These are phyloP conservation scores for Allobates femoralis DNA, from an alignment of 2,797 vertebrate genomes.

Conservation along the genomic window DNA sequence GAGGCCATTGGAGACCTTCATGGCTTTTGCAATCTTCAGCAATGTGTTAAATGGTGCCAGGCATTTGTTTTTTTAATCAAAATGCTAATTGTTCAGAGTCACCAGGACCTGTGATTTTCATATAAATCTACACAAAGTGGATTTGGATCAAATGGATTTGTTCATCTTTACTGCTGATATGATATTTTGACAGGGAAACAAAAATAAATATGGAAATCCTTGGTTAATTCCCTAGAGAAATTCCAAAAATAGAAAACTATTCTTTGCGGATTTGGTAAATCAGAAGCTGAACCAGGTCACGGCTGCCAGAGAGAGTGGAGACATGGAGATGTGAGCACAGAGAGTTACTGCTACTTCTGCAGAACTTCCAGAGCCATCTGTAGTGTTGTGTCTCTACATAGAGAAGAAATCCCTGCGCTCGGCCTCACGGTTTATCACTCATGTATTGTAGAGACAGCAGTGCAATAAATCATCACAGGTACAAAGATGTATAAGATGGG, in stretches of 20 bases:
- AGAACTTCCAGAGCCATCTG: slow-evolving; percentile 32
- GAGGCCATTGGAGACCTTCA: no score
- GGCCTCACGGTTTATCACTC: slow-evolving; percentile 12
- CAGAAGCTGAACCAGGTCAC: slow-evolving; percentile 56
- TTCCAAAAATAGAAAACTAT: slow-evolving; percentile 7
- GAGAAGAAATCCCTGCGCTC: slow-evolving; percentile 1
- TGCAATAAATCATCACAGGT: slow-evolving; percentile 19
- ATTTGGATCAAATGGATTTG: no score
- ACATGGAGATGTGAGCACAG: background rate
- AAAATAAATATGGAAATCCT: slow-evolving; percentile 55
- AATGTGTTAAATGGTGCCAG: no score
- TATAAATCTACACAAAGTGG: no score
- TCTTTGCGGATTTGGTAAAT: slow-evolving; percentile 53
- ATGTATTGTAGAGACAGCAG: slow-evolving; percentile 9
- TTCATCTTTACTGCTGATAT: slow-evolving; percentile 23
- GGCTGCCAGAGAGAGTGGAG: slow-evolving; percentile 23
- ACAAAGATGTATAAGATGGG: background rate
- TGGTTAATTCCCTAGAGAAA: slow-evolving; percentile 2
- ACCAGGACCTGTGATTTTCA: no score
- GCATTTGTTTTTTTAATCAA: no score
- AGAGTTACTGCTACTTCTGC: background rate
- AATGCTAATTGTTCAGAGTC: no score
- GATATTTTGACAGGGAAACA: slow-evolving; percentile 38
- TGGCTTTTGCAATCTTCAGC: no score
- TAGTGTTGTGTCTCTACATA: slow-evolving; percentile 9